Evolutionary conservation across 2,113 vertebrate genomes (phyloP).

Genomic region (Atractosteus spatula): DNA sequence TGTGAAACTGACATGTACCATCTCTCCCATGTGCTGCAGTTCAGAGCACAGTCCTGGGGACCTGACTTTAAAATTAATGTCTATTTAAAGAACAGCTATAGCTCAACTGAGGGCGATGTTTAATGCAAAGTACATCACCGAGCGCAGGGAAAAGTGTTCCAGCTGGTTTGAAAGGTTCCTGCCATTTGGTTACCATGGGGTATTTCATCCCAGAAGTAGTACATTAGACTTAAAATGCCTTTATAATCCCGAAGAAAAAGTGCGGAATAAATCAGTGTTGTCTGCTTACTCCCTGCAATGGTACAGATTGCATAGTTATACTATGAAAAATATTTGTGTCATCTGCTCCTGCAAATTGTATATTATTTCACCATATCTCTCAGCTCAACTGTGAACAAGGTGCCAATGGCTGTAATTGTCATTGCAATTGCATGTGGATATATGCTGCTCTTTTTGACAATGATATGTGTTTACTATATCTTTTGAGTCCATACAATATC

Average conservation of each 20-base stretch:
- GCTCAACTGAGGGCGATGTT: background rate
- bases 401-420: no score
- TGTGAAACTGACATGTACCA: background rate
- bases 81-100: constrained; percentile 1
- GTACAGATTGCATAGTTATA: background rate
- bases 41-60: background rate
- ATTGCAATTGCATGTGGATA: no score
- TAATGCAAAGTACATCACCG: constrained; percentile 3
- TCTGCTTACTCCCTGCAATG: background rate
- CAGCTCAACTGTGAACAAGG: no score
- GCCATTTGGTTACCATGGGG: background rate
- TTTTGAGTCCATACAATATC: no score
- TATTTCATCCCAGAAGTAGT: background rate
- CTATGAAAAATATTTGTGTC: no score
- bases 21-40: background rate
- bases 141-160: background rate
- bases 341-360: no score
- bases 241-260: background rate
- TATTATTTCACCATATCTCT: no score
- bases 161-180: background rate
- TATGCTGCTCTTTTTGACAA: background rate
- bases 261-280: background rate
- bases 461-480: background rate
- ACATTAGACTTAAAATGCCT: background rate
- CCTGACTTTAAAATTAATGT: constrained; percentile 1